Conservation (phyloP, 1,140 invertebrate species). For the Aleiodes sp. region DNA sequence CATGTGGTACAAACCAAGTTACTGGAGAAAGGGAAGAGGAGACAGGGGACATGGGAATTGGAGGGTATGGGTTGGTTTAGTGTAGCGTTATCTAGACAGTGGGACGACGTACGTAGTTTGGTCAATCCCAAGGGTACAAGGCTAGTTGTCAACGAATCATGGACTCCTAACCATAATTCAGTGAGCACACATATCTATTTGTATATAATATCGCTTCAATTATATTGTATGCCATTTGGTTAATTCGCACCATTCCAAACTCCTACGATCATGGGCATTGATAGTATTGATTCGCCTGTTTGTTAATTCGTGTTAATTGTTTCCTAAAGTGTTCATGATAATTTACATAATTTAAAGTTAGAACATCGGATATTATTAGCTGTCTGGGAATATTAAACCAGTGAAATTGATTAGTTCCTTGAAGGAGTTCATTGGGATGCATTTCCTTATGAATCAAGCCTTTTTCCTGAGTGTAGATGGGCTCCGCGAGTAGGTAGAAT, state of each 20-base stretch:
- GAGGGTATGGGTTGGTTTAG: background rate
- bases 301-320: constrained; percentile 8
- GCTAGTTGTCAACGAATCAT: constrained; percentile 31
- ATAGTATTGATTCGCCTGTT: background rate
- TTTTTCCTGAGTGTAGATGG: too few species aligned
- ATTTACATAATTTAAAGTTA: background rate
- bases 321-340: background rate
- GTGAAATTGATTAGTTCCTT: background rate
- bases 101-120: constrained; percentile 16
- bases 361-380: background rate
- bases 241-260: background rate
- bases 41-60: background rate
- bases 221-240: background rate
- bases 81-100: constrained; percentile 15
- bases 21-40: background rate
- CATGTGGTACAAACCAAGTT: constrained; percentile 13
- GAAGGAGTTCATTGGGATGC: too few species aligned
- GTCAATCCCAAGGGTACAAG: constrained; percentile 14
- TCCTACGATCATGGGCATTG: background rate
- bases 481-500: too few species aligned
- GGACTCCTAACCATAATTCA: background rate
- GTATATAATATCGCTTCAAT: background rate
- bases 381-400: background rate
- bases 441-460: too few species aligned
- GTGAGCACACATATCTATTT: background rate